Base-by-base conservation (phyloP, 92 coral and sea anemone species). In the Metridium senile region DNA sequence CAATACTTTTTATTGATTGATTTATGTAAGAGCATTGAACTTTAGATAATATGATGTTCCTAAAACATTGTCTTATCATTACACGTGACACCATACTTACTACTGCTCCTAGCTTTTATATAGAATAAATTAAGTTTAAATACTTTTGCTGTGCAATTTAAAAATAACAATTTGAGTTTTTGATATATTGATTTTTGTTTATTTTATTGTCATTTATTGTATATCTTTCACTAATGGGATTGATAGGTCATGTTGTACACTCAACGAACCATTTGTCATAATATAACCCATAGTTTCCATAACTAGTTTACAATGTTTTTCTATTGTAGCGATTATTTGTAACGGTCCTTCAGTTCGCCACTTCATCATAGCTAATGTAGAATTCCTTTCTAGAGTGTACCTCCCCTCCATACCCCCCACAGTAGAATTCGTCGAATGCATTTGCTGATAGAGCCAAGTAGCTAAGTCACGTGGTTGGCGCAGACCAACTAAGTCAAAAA, bases 401-500 rank as follows among this genome's bases (percentile, higher is more conserved):
- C 9, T 49, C 70, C 71, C 76, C 61, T 54, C 76, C 33, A 26
- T 58, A 29, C 22, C 58, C 33, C 66, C 62, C 53, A 58, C 25
- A 0, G 82, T 31, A 17, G 70, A 25, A 17, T 70, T 71, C 10
- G 11, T 56, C 1, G 54, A 58, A 56, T 79, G 75, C 75, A 67
- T 79, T 10, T 67, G 72, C 0, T 58, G 22, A 46, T 81, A 71
- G 26, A 81, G 64, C 85, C 85, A 81, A 11, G 39, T 18, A 0
- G 58, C 47, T 22, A 81, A n/a, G n/a, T 51, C 67, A 0, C 27
- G 53, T 0, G 52, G 34, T 9, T 7, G 2, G 29, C 32, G 33
- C 21, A 81, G 73, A 25, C 57, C 79, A 18, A 72, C 84, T 58
- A 82, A 82, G 26, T 47, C 66, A 43, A 82, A 82, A 11, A 87